These are phyloP conservation scores for Rhinophrynus dorsalis DNA, from an alignment of 2,797 vertebrate species.

Conservation along the genomic window DNA sequence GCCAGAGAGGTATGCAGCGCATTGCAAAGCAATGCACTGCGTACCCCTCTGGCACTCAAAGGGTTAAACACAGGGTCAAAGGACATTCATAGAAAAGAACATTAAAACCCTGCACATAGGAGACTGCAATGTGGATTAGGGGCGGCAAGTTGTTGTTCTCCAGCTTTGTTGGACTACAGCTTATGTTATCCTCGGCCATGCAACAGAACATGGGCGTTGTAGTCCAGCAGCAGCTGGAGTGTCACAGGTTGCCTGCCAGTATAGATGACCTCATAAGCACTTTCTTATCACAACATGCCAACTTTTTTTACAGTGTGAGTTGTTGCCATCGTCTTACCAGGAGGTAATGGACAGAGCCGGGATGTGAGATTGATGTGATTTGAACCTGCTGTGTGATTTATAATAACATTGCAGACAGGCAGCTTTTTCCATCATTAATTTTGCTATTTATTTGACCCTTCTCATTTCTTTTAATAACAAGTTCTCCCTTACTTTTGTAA, in stretches of 20 bases:
- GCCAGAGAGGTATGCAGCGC: no score
- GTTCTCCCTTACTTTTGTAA: neutral
- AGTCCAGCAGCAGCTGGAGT: no score
- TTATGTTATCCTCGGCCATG: no score
- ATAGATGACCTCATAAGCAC: neutral
- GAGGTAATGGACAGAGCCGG: constrained; percentile 9
- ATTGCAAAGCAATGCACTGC: no score
- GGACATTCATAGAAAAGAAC: no score
- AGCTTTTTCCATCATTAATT: neutral
- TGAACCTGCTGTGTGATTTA: constrained; percentile 12
- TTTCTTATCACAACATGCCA: neutral
- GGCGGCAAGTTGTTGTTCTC: no score
- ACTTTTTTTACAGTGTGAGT: neutral
- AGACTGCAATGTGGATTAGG: no score
- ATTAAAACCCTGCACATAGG: no score
- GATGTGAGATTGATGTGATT: constrained; percentile 6
- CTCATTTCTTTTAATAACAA: neutral
- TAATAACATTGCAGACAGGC: neutral
- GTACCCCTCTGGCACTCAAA: no score
- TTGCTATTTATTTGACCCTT: neutral
- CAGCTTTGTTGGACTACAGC: no score
- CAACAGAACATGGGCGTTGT: no score
- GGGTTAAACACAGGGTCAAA: no score
- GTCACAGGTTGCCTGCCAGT: neutral
- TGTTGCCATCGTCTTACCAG: neutral